phyloP scores from a whole-genome alignment of 2,888 invertebrate genomes.

The Empis stercorea region DNA sequence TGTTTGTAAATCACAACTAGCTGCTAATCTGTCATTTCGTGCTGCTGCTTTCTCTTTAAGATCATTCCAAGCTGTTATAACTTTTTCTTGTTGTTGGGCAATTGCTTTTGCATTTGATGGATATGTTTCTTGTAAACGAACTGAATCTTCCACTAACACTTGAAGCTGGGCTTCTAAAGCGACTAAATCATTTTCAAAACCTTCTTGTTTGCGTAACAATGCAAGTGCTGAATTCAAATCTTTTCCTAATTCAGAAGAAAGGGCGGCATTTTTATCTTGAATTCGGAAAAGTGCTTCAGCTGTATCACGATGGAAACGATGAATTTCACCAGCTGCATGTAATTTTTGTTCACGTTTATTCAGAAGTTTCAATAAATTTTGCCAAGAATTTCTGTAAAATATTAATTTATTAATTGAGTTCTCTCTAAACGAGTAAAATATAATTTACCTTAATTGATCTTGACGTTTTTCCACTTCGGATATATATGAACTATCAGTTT shows the following conservation, averaged over 20 bases:
- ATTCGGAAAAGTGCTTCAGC: constrained; percentile 81
- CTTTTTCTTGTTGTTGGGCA: constrained; percentile 70
- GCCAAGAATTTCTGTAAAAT: constrained; percentile 62
- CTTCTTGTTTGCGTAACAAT: constrained; percentile 75
- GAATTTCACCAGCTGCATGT: constrained; percentile 91
- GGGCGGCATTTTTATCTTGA: constrained; percentile 75
- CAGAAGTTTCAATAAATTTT: constrained; percentile 72
- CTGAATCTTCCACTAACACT: constrained; percentile 85
- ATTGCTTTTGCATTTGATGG: constrained; percentile 90
- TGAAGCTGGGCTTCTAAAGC: constrained; percentile 85
- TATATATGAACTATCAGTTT: constrained; percentile 73
- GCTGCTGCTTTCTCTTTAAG: constrained; percentile 72
- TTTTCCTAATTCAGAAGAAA: constrained; percentile 66
- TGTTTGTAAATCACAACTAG: constrained; percentile 78
- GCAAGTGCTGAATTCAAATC: constrained; percentile 79
- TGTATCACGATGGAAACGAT: constrained; percentile 92
- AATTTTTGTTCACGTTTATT: constrained; percentile 75
- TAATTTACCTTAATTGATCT: constrained; percentile 62
- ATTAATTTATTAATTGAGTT: not conserved
- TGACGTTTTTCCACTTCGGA: constrained; percentile 76
- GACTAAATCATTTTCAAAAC: constrained; percentile 84
- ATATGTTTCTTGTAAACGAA: constrained; percentile 72
- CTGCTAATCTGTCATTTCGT: constrained; percentile 66
- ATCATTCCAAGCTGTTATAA: constrained; percentile 76
- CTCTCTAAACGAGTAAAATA: too few species aligned